These are phyloP conservation scores for Plotosus lineatus DNA, from an alignment of 2,113 vertebrate genomes.

Conservation along the genomic window DNA sequence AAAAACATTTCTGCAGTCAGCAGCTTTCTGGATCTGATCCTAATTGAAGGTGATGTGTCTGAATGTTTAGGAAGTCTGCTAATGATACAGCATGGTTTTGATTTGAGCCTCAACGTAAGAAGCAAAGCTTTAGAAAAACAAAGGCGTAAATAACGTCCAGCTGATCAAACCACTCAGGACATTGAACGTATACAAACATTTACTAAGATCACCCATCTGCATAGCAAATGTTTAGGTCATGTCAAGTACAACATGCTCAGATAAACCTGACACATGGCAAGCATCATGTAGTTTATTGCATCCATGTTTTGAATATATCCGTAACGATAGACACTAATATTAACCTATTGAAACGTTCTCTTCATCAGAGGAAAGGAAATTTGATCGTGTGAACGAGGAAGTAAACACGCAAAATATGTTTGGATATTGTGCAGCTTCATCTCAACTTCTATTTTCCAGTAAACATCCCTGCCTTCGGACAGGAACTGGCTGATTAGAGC, in stretches of 20 bases:
- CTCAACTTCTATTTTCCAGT: conserved; percentile 44
- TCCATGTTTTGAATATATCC: not conserved
- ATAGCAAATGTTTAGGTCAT: conserved; percentile 46
- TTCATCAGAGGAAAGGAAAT: conserved; percentile 20
- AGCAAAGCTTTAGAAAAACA: conserved; percentile 26
- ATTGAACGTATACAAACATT: conserved; percentile 39
- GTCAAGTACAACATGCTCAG: conserved; percentile 22
- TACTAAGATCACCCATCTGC: conserved; percentile 45
- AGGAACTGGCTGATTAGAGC: conserved; percentile 46
- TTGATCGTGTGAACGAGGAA: conserved; percentile 4
- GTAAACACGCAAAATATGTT: conserved; percentile 42
- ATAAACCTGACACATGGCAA: conserved; percentile 22
- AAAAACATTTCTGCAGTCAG: not conserved
- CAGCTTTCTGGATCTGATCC: conserved; percentile 24
- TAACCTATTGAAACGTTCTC: not conserved
- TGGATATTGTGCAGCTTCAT: conserved; percentile 26
- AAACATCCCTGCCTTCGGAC: conserved; percentile 36
- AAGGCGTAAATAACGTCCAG: conserved; percentile 38
- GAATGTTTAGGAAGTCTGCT: conserved; percentile 38
- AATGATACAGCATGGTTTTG: conserved; percentile 31
- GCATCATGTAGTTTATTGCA: conserved; percentile 27
- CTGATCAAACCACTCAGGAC: conserved; percentile 43
- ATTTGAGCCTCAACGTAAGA: conserved; percentile 9
- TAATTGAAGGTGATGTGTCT: conserved; percentile 38
- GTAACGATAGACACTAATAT: not conserved